Conservation (phyloP, 2,113 vertebrate genomes). For the Jaculus jaculus region DNA sequence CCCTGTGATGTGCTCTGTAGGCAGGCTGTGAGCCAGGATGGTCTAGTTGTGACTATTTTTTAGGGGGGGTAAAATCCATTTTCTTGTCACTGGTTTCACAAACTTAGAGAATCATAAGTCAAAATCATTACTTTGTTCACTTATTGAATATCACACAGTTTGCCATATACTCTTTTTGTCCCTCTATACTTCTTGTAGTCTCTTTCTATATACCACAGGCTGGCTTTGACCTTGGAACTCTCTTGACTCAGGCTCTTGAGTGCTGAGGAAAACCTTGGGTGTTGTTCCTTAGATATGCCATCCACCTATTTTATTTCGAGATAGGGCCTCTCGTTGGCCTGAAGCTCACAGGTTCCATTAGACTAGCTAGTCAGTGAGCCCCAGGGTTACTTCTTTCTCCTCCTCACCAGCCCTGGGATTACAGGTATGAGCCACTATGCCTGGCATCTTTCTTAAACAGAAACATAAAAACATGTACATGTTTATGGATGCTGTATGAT, state of each 20-base stretch:
- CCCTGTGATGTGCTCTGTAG: not conserved
- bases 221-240: not conserved
- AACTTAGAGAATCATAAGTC: not conserved
- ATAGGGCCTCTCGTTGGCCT: too few relatives aligned
- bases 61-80: not conserved
- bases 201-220: not conserved
- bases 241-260: not conserved
- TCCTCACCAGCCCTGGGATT: not conserved
- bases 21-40: not conserved
- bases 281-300: too few relatives aligned
- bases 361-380: too few relatives aligned
- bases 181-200: not conserved
- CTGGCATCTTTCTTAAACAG: not conserved
- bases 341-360: too few relatives aligned
- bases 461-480: not conserved
- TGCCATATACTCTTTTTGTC: not conserved
- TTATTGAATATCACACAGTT: not conserved
- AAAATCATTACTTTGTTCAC: not conserved
- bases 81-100: slow-evolving; percentile 3
- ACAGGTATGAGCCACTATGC: not conserved
- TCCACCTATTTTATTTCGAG: too few relatives aligned
- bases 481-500: not conserved
- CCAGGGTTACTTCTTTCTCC: too few relatives aligned
- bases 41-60: not conserved
- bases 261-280: not conserved